These are phyloP conservation scores for Sinocyclocheilus anophthalmus DNA, from an alignment of 2,113 vertebrate species.

Conservation along the genomic window DNA sequence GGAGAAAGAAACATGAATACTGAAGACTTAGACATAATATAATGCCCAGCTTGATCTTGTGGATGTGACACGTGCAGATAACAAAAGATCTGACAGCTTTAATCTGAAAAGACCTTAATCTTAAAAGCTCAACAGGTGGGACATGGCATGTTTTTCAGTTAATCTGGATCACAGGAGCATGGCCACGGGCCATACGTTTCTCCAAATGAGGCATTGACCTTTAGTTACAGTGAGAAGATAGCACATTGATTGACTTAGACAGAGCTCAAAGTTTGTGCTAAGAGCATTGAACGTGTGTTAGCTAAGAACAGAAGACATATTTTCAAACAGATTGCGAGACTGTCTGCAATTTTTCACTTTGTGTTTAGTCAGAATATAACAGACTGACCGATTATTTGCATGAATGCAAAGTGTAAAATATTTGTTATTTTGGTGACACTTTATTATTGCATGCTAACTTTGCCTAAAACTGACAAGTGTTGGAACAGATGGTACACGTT, in stretches of 20 bases:
- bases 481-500: too few relatives aligned
- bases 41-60: slow-evolving; percentile 29
- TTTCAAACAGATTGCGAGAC: background rate
- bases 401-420: background rate
- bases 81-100: slow-evolving; percentile 18
- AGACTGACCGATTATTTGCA: slow-evolving; percentile 4
- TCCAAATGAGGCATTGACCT: slow-evolving; percentile 49
- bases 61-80: slow-evolving; percentile 8
- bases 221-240: slow-evolving; percentile 48
- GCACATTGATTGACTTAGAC: slow-evolving; percentile 52
- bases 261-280: background rate
- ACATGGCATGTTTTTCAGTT: slow-evolving; percentile 38
- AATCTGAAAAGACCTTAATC: slow-evolving; percentile 12
- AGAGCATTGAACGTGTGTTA: slow-evolving; percentile 12
- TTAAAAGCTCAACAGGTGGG: slow-evolving; percentile 3
- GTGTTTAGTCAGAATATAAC: slow-evolving; percentile 28
- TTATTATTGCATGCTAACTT: background rate
- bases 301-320: slow-evolving; percentile 12
- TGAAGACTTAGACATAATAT: background rate
- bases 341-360: background rate
- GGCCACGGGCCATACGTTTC: slow-evolving; percentile 51
- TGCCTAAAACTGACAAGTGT: too few relatives aligned
- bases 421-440: too few relatives aligned
- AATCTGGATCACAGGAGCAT: slow-evolving; percentile 38
- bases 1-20: background rate